A percentile compares a stretch with the other conserved stretches of the same genome.
Evolutionary conservation across 2,888 invertebrate genomes (phyloP).

Genomic region (Strigamia maritima): DNA sequence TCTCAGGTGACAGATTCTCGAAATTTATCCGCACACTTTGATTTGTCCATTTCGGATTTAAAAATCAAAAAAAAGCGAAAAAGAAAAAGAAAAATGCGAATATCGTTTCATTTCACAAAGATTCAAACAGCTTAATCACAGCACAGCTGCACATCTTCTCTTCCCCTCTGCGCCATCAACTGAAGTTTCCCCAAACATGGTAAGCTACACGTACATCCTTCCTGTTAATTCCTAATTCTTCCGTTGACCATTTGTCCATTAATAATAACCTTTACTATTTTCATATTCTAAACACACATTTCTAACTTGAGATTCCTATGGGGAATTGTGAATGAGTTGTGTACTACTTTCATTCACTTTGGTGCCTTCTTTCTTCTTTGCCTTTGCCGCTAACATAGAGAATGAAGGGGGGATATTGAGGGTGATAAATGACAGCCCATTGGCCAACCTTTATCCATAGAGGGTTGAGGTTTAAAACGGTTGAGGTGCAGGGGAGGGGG

Average conservation of each 20-base stretch:
- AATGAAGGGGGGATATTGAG: not conserved
- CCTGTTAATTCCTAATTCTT: not conserved
- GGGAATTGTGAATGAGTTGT: slow-evolving; percentile 21
- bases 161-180: slow-evolving; percentile 1
- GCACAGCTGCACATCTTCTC: slow-evolving; percentile 20
- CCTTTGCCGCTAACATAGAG: not conserved
- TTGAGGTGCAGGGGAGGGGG: not conserved
- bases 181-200: slow-evolving; percentile 5
- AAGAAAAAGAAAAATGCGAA: not conserved
- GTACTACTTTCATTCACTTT: slow-evolving; percentile 22
- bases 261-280: not conserved
- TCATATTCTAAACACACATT: not conserved
- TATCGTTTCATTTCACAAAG: not conserved
- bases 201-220: slow-evolving; percentile 17
- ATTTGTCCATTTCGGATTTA: not conserved
- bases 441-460: not conserved
- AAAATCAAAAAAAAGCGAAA: not conserved
- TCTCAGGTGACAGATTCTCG: not conserved
- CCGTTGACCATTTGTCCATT: too few relatives aligned
- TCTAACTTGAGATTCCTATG: not conserved
- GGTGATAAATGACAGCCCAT: slow-evolving; percentile 27
- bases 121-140: not conserved
- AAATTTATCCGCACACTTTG: not conserved
- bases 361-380: not conserved
- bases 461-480: slow-evolving; percentile 22